These are phyloP conservation scores for Deroptyus accipitrinus DNA, from an alignment of 2,113 vertebrate species.

Conservation along the genomic window DNA sequence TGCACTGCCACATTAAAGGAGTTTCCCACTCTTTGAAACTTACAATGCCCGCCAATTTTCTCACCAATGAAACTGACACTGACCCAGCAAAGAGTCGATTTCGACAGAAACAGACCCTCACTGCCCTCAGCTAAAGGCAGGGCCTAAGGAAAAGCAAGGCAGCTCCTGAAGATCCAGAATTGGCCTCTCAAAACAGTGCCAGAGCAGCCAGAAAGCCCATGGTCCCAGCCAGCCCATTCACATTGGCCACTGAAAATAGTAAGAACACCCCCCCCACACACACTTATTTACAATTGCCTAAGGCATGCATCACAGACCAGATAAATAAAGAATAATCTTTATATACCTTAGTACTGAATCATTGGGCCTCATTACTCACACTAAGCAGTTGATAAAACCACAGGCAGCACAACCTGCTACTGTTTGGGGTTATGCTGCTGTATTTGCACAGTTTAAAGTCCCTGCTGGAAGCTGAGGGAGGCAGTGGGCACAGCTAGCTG, in stretches of 20 bases:
- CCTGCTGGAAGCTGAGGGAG: not conserved
- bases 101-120: accelerated
- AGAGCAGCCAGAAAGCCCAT: not conserved
- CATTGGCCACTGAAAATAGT: not conserved
- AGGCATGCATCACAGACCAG: not conserved
- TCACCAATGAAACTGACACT: not conserved
- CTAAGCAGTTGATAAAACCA: accelerated
- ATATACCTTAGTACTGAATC: not conserved
- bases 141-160: not conserved
- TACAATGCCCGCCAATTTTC: not conserved
- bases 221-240: not conserved
- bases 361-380: not conserved
- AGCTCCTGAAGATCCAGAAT: not conserved
- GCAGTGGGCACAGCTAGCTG: not conserved
- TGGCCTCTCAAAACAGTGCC: not conserved
- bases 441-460: not conserved
- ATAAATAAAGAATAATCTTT: accelerated
- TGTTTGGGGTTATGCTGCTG: not conserved
- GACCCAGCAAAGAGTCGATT: not conserved
- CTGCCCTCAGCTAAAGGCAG: not conserved
- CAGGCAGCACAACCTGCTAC: not conserved
- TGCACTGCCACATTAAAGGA: not conserved
- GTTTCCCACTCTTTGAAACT: not conserved
- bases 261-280: not conserved
- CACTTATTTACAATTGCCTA: not conserved